Evolutionary conservation across 2,888 invertebrate genomes (phyloP).

Genomic region (Cephus runcator): DNA sequence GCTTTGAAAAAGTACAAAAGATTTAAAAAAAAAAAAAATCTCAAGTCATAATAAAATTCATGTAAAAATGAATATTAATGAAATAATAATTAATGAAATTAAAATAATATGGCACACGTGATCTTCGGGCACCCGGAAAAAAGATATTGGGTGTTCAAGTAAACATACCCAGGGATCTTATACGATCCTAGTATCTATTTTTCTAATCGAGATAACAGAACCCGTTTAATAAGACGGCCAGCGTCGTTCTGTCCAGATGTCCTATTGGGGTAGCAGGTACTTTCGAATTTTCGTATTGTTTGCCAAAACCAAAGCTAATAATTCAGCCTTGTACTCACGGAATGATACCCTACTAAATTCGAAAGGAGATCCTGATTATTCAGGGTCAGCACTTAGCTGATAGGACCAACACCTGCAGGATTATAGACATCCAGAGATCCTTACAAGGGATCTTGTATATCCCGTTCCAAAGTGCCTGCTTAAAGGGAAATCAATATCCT

Average conservation of each 20-base stretch:
- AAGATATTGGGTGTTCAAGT: background rate
- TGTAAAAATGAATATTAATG: background rate
- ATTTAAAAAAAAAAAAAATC: background rate
- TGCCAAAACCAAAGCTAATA: background rate
- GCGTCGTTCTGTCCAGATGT: background rate
- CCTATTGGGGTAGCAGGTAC: background rate
- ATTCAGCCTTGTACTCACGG: background rate
- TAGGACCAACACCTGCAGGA: background rate
- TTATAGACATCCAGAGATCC: background rate
- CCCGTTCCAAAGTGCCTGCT: background rate
- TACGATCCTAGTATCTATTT: background rate
- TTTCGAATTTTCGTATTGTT: background rate
- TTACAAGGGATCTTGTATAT: background rate
- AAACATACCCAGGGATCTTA: background rate
- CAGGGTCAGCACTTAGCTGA: slow-evolving; percentile 5
- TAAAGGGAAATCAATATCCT: background rate
- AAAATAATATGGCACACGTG: background rate
- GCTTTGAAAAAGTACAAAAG: background rate
- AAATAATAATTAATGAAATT: no score
- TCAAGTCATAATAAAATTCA: background rate
- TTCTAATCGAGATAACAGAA: no score
- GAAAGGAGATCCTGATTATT: slow-evolving; percentile 2
- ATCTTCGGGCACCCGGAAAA: background rate
- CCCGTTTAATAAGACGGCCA: background rate
- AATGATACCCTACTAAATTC: slow-evolving; percentile 1